Conservation (phyloP, 2,113 vertebrate genomes). For the Leucoraja erinaceus region DNA sequence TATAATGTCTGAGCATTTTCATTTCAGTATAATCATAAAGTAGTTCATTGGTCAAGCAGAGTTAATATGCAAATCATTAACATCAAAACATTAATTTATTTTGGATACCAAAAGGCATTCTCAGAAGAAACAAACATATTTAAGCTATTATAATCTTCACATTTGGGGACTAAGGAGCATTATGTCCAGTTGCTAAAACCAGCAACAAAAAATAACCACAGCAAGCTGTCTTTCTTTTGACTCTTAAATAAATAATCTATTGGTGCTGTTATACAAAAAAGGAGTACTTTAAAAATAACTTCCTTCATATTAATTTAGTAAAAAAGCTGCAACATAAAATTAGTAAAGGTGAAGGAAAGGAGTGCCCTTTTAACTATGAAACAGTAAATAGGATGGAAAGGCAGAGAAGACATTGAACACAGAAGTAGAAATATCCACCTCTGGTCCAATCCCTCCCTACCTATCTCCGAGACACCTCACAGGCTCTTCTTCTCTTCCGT, state of each 20-base stretch:
- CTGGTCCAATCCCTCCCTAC: no score
- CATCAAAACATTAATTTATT: not conserved
- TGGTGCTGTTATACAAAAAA: not conserved
- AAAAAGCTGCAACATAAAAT: not conserved
- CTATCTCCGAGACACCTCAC: no score
- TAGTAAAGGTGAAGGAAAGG: not conserved
- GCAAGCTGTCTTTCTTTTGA: not conserved
- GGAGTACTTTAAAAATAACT: not conserved
- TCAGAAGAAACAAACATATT: constrained; percentile 5
- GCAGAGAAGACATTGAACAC: constrained; percentile 15
- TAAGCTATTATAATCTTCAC: constrained; percentile 7
- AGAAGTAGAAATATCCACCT: not conserved
- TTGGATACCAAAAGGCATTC: not conserved
- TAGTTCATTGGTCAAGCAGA: not conserved
- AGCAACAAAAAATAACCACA: not conserved
- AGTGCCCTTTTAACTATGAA: constrained; percentile 4
- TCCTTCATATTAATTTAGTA: not conserved
- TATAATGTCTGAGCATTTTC: not conserved
- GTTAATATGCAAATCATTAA: not conserved
- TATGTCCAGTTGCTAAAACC: not conserved
- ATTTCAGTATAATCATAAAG: not conserved
- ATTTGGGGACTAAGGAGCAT: constrained; percentile 4
- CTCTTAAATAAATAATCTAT: not conserved
- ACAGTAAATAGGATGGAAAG: constrained; percentile 7
- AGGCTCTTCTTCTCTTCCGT: no score